Evolutionary conservation across 2,888 invertebrate species (phyloP).

Genomic region (Tetrapedia diversipes): DNA sequence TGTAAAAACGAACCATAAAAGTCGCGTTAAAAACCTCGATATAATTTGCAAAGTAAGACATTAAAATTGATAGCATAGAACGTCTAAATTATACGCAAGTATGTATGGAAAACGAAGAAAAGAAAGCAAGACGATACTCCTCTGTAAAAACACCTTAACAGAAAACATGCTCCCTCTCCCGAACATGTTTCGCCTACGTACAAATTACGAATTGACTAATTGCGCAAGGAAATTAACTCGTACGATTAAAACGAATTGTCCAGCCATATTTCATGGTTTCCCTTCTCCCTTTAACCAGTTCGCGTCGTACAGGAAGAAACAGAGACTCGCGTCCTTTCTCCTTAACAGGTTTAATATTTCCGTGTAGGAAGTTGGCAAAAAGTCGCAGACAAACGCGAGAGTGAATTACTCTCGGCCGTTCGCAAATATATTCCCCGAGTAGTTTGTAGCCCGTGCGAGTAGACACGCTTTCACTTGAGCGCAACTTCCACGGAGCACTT

Average conservation of each 20-base stretch:
- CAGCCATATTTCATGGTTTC: background rate
- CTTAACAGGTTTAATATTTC: constrained; percentile 51
- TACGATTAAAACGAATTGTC: constrained; percentile 10
- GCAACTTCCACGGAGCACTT: constrained; percentile 50
- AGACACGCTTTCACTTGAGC: constrained; percentile 57
- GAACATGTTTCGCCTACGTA: background rate
- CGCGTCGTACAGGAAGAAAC: background rate
- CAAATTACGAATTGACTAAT: too few species aligned
- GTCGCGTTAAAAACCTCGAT: constrained; percentile 19
- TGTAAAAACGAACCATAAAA: too few species aligned
- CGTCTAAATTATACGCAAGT: too few species aligned
- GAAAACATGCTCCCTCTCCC: too few species aligned
- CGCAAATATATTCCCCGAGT: constrained; percentile 56
- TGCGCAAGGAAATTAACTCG: background rate
- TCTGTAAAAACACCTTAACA: too few species aligned
- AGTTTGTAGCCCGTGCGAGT: constrained; percentile 55
- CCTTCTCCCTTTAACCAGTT: background rate
- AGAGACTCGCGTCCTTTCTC: background rate
- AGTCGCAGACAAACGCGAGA: constrained; percentile 50
- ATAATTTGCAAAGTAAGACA: too few species aligned
- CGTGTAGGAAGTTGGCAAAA: constrained; percentile 42
- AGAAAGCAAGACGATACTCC: too few species aligned
- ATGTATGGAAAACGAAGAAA: too few species aligned
- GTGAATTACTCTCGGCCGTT: constrained; percentile 57
- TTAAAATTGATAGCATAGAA: background rate